These are phyloP conservation scores for Gymnogyps californianus DNA, from an alignment of 2,113 vertebrate genomes.

Conservation along the genomic window DNA sequence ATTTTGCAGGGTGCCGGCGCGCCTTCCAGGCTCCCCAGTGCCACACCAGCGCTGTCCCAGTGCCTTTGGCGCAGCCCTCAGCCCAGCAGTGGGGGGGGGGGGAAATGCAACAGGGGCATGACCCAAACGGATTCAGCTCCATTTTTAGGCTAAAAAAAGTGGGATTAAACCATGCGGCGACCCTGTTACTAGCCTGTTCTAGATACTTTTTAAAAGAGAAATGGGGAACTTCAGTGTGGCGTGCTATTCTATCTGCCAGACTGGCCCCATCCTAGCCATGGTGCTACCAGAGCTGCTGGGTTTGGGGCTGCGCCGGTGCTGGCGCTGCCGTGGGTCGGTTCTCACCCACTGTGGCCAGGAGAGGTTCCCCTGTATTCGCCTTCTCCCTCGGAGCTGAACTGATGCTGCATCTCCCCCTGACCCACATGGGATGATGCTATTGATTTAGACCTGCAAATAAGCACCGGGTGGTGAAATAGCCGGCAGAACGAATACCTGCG, in stretches of 20 bases:
- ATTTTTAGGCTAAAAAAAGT: not conserved
- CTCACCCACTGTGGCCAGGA: not conserved
- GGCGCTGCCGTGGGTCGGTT: not conserved
- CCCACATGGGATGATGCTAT: too few species aligned
- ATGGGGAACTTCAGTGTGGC: not conserved
- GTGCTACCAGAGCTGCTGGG: not conserved
- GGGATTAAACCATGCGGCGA: fast-evolving
- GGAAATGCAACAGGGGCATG: fast-evolving
- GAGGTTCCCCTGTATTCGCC: not conserved
- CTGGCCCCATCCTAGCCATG: fast-evolving
- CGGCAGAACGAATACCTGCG: not conserved
- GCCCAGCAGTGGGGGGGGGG: too few species aligned
- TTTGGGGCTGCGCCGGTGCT: not conserved
- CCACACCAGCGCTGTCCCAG: not conserved
- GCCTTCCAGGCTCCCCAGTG: not conserved
- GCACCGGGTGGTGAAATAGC: not conserved
- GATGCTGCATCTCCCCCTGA: not conserved
- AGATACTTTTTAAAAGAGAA: not conserved
- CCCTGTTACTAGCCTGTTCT: fast-evolving
- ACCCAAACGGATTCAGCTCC: not conserved
- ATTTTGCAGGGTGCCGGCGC: fast-evolving
- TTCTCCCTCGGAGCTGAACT: not conserved
- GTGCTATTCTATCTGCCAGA: not conserved
- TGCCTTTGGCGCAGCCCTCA: not conserved
- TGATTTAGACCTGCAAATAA: not conserved